Percentiles rank a stretch among this genome's conserved stretches.
Conservation (phyloP, 2,113 vertebrate species). For the Perca flavescens region DNA sequence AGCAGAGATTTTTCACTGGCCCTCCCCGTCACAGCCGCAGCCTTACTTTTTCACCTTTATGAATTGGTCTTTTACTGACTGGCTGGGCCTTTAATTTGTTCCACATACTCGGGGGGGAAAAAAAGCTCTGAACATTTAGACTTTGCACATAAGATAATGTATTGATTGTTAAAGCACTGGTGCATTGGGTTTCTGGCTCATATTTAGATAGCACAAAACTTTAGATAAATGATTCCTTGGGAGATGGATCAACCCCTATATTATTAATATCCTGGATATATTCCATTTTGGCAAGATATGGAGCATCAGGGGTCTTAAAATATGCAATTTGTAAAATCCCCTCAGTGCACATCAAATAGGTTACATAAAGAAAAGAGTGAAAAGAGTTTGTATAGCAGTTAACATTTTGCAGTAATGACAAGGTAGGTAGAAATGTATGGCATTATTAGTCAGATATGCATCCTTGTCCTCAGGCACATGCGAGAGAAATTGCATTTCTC, state of each 20-base stretch:
- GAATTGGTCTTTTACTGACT: constrained; percentile 93
- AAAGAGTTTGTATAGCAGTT: constrained; percentile 36
- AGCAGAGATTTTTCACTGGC: constrained; percentile 94
- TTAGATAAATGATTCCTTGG: constrained; percentile 73
- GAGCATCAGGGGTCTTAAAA: constrained; percentile 45
- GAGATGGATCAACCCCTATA: constrained; percentile 62
- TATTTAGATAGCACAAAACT: constrained; percentile 76
- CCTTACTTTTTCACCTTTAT: constrained; percentile 91
- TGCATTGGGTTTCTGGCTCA: constrained; percentile 63
- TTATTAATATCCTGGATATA: constrained; percentile 66
- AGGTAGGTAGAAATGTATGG: constrained; percentile 37
- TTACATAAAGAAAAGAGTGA: constrained; percentile 42
- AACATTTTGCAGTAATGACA: constrained; percentile 47
- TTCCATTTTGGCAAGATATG: constrained; percentile 58
- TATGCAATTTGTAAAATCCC: constrained; percentile 52
- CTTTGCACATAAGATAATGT: constrained; percentile 84
- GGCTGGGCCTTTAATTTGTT: constrained; percentile 89
- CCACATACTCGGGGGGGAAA: constrained; percentile 80
- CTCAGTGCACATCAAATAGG: constrained; percentile 31
- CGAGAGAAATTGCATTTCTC: constrained; percentile 24
- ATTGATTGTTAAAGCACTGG: constrained; percentile 84
- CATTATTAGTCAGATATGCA: constrained; percentile 54
- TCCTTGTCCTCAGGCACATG: constrained; percentile 43
- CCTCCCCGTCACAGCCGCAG: constrained; percentile 90
- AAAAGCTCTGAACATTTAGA: constrained; percentile 76